phyloP scores from a whole-genome alignment of 2,888 invertebrate species.

The Sabellastarte sp. region DNA sequence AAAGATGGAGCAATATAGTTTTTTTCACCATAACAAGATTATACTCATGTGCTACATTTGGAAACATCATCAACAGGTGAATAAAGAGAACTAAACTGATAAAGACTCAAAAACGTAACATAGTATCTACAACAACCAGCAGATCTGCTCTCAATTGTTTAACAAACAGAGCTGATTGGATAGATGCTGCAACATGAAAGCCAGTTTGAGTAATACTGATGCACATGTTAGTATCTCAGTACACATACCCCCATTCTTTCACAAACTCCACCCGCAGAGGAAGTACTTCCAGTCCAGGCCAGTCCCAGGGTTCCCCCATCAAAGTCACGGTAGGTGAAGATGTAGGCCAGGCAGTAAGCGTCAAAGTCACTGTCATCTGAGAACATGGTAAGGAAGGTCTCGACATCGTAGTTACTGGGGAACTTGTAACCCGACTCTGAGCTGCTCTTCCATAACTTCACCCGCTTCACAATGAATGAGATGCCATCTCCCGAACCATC shows the following conservation, averaged over 20 bases:
- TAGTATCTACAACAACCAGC: no score
- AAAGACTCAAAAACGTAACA: no score
- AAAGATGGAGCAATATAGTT: no score
- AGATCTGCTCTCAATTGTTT: no score
- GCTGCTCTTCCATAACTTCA: constrained; percentile 88
- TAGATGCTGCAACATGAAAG: no score
- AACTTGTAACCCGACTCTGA: constrained; percentile 85
- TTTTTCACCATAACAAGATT: no score
- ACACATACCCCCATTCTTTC: constrained; percentile 78
- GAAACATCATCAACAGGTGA: no score
- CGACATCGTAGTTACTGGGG: constrained; percentile 61
- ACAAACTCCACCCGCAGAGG: constrained; percentile 88
- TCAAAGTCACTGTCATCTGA: constrained; percentile 90
- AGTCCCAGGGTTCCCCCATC: constrained; percentile 95
- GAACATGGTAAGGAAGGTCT: constrained; percentile 61
- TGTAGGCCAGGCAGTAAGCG: constrained; percentile 96
- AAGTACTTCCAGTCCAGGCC: constrained; percentile 91
- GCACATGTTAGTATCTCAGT: no score
- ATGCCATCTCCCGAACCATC: constrained; percentile 86
- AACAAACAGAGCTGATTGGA: no score
- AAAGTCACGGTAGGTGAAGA: constrained; percentile 97
- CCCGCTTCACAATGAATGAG: constrained; percentile 92
- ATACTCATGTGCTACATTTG: no score
- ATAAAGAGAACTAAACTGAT: no score
- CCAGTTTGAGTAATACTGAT: no score